These are phyloP conservation scores for Caenorhabditis sp. DNA, from an alignment of 2,888 invertebrate genomes.

Conservation along the genomic window DNA sequence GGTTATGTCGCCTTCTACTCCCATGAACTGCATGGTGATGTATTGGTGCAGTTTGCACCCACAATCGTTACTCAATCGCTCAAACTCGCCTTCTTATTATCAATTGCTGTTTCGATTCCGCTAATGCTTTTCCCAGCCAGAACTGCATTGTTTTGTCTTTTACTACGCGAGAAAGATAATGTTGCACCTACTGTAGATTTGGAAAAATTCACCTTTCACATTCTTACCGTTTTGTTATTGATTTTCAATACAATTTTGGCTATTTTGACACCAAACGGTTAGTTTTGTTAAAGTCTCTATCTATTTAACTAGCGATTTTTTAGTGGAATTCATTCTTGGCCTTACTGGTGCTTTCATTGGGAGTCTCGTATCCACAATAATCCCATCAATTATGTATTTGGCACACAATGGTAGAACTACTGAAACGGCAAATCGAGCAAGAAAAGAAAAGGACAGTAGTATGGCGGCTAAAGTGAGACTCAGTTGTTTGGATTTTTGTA, in stretches of 20 bases:
- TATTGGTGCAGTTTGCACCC: constrained; percentile 82
- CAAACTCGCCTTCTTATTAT: constrained; percentile 91
- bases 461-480: neutral
- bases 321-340: constrained; percentile 84
- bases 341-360: constrained; percentile 94
- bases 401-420: constrained; percentile 72
- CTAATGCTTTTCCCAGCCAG: constrained; percentile 94
- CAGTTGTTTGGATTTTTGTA: neutral
- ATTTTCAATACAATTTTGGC: constrained; percentile 81
- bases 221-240: constrained; percentile 81
- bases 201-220: constrained; percentile 55
- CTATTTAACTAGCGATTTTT: constrained; percentile 4
- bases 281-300: constrained; percentile 10
- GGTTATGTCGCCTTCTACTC: constrained; percentile 83
- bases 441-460: constrained; percentile 19
- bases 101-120: constrained; percentile 94
- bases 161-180: constrained; percentile 71
- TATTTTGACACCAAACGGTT: constrained; percentile 85
- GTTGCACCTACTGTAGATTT: constrained; percentile 26
- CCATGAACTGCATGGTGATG: constrained; percentile 80
- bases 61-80: constrained; percentile 81
- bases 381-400: constrained; percentile 86
- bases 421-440: constrained; percentile 20
- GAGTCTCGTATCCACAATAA: constrained; percentile 87
- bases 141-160: constrained; percentile 88